Percentiles rank a stretch among this genome's conserved stretches.
phyloP scores from a whole-genome alignment of 1,140 invertebrate species.

The Drosophila nebulosa region DNA sequence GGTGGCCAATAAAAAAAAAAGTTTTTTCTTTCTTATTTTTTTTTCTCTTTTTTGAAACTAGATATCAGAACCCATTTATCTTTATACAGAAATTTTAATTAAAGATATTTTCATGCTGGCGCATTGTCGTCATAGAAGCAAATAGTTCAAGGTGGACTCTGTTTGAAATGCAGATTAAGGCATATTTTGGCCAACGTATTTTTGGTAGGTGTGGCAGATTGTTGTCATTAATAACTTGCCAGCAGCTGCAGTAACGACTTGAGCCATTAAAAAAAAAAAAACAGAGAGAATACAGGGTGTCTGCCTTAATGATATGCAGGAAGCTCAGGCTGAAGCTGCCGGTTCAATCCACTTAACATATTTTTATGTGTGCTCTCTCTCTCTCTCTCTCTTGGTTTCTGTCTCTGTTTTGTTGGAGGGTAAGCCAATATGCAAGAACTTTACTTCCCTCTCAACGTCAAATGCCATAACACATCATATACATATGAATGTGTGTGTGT shows the following conservation, averaged over 20 bases:
- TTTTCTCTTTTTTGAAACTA: conserved; percentile 35
- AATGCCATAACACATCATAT: conserved; percentile 52
- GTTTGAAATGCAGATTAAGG: conserved; percentile 64
- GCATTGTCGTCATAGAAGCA: conserved; percentile 47
- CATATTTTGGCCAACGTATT: conserved; percentile 1
- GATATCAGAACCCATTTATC: conserved; percentile 76
- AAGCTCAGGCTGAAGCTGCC: not conserved
- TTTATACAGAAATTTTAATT: conserved; percentile 77
- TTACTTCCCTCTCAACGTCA: conserved; percentile 33
- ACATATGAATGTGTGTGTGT: conserved; percentile 13
- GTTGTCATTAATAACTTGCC: conserved; percentile 72
- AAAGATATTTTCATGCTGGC: conserved; percentile 74
- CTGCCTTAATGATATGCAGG: conserved; percentile 65
- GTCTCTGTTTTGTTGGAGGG: not conserved
- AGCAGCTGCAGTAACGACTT: conserved; percentile 76
- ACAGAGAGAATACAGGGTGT: not conserved
- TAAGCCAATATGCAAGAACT: conserved; percentile 68
- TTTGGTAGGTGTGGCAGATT: conserved; percentile 30
- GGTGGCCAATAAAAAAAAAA: conserved; percentile 68
- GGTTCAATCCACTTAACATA: conserved; percentile 38
- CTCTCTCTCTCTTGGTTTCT: conserved; percentile 1
- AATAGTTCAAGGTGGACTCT: conserved; percentile 44
- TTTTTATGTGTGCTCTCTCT: conserved; percentile 6
- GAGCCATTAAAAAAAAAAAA: conserved; percentile 69
- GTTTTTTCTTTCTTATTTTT: not conserved